Conservation (phyloP, 1,140 invertebrate genomes). For the Tyrophagus putrescentiae region DNA sequence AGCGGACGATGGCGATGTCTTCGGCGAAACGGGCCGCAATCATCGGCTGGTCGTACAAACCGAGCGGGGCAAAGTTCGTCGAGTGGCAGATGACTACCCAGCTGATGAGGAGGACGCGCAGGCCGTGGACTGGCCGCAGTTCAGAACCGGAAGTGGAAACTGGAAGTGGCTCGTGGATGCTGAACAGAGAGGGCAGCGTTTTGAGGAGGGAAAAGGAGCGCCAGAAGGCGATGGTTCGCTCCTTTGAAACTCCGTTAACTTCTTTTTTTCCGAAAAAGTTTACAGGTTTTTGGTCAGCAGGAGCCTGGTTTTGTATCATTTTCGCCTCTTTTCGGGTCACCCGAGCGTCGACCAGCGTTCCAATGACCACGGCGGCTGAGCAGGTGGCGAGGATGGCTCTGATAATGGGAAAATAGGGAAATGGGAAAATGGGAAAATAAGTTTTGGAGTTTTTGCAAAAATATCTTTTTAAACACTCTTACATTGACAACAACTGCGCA, state of each 20-base stretch:
- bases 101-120: conserved; percentile 8
- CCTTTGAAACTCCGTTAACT: too few relatives aligned
- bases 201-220: too few relatives aligned
- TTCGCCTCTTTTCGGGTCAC: too few relatives aligned
- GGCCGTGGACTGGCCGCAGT: conserved; percentile 4
- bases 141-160: too few relatives aligned
- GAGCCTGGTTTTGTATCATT: too few relatives aligned
- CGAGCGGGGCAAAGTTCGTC: conserved; percentile 17
- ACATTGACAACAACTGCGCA: conserved; percentile 3
- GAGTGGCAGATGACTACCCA: conserved; percentile 16
- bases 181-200: too few relatives aligned
- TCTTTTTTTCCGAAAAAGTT: too few relatives aligned
- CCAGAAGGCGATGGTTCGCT: too few relatives aligned
- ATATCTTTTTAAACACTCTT: not conserved
- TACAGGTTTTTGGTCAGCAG: too few relatives aligned
- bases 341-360: conserved; percentile 7
- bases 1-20: not conserved
- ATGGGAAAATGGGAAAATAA: not conserved
- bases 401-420: not conserved
- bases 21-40: conserved; percentile 16
- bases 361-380: not conserved
- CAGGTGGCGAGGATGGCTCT: not conserved
- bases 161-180: too few relatives aligned
- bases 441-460: not conserved
- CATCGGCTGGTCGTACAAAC: conserved; percentile 17